A percentile compares a stretch with the other conserved stretches of the same genome.
Conservation (phyloP, 1,140 invertebrate species). For the Gryon sp. region DNA sequence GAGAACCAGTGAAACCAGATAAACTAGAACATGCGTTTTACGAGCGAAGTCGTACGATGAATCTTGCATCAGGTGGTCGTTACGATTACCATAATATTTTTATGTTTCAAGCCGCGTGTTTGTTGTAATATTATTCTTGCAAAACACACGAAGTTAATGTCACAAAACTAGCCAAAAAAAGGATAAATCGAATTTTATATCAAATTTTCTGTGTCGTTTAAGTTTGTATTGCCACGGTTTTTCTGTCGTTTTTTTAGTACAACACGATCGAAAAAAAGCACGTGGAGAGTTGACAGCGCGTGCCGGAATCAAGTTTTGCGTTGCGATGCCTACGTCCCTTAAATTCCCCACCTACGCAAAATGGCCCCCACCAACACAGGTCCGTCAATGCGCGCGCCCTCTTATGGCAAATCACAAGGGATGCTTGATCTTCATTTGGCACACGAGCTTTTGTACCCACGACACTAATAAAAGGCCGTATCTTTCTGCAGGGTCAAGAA, state of each 20-base stretch:
- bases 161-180: constrained; percentile 9
- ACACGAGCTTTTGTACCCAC: constrained; percentile 67
- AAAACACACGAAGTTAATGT: constrained; percentile 15
- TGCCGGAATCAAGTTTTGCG: constrained; percentile 72
- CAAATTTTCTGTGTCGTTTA: too few relatives aligned
- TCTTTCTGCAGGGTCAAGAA: constrained; percentile 62
- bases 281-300: constrained; percentile 64
- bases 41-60: constrained; percentile 41
- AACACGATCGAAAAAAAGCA: constrained; percentile 40
- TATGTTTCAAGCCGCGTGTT: constrained; percentile 9
- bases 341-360: constrained; percentile 56
- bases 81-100: constrained; percentile 37
- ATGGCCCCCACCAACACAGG: constrained; percentile 66
- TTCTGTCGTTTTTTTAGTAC: constrained; percentile 3
- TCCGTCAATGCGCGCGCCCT: constrained; percentile 67
- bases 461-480: constrained; percentile 75
- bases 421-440: constrained; percentile 77
- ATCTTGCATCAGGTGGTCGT: constrained; percentile 29
- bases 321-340: constrained; percentile 63
- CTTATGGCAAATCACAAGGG: constrained; percentile 54
- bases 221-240: too few relatives aligned
- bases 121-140: constrained; percentile 12
- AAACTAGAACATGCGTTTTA: constrained; percentile 36
- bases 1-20: constrained; percentile 25
- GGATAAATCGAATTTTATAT: background rate